A percentile compares a stretch with the other conserved stretches of the same genome.
phyloP scores from a whole-genome alignment of 2,888 invertebrate genomes.

The Ethmia dodecea region DNA sequence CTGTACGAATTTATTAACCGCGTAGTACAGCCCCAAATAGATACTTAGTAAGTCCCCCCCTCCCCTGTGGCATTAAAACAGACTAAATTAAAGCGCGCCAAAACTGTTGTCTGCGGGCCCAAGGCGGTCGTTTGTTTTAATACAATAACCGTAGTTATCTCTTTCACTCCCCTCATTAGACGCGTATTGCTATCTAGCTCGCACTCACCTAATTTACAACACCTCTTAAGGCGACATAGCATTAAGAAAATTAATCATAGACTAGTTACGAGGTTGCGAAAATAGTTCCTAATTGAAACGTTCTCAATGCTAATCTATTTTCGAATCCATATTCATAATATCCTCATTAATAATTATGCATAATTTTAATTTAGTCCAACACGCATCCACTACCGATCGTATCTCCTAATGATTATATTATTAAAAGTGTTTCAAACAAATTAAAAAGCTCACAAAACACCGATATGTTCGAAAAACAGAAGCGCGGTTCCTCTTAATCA shows the following conservation, averaged over 20 bases:
- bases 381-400: too few relatives aligned
- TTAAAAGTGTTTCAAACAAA: too few relatives aligned
- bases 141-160: slow-evolving; percentile 68
- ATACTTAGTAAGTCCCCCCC: slow-evolving; percentile 57
- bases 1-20: slow-evolving; percentile 66
- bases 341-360: too few relatives aligned
- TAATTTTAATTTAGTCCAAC: too few relatives aligned
- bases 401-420: too few relatives aligned
- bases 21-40: slow-evolving; percentile 69
- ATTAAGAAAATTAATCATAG: slow-evolving; percentile 38
- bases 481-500: slow-evolving; percentile 75
- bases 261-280: slow-evolving; percentile 8
- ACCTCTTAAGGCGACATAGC: slow-evolving; percentile 64
- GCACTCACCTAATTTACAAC: slow-evolving; percentile 48
- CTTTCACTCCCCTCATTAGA: slow-evolving; percentile 51
- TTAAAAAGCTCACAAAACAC: slow-evolving; percentile 48
- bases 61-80: slow-evolving; percentile 67
- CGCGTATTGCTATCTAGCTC: slow-evolving; percentile 39
- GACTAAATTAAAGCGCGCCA: slow-evolving; percentile 76
- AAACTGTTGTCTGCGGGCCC: slow-evolving; percentile 72
- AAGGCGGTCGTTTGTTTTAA: slow-evolving; percentile 76
- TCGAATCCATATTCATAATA: too few relatives aligned
- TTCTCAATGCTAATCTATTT: too few relatives aligned
- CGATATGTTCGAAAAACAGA: slow-evolving; percentile 57
- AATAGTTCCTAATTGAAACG: too few relatives aligned